Evolutionary conservation across 2,797 vertebrate species (phyloP).

Genomic region (Melanotaenia trifasciata): DNA sequence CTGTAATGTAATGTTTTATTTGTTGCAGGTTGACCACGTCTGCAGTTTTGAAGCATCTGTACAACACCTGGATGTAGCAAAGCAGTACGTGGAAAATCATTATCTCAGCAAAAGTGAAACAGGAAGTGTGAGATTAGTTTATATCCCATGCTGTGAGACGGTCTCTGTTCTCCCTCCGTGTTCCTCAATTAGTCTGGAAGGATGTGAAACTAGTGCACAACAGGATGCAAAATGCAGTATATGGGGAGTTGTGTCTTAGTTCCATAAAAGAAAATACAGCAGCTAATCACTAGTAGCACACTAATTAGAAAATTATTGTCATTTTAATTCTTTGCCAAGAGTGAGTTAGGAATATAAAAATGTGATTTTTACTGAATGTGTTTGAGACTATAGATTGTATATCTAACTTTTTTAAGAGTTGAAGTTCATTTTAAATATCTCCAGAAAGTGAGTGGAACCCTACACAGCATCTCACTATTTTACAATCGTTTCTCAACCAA

Average conservation of each 20-base stretch:
- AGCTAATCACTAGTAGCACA: constrained; percentile 20
- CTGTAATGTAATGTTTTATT: background rate
- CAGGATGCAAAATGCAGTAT: constrained; percentile 25
- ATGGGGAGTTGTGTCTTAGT: constrained; percentile 3
- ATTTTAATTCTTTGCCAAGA: constrained; percentile 15
- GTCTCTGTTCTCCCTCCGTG: constrained; percentile 72
- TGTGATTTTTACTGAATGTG: background rate
- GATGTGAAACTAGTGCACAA: constrained; percentile 66
- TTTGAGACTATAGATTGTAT: background rate
- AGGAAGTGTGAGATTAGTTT: constrained; percentile 70
- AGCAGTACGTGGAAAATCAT: constrained; percentile 62
- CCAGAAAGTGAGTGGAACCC: background rate
- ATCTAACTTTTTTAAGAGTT: background rate
- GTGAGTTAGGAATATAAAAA: background rate
- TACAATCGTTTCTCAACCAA: constrained; percentile 1
- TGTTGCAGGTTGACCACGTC: constrained; percentile 45
- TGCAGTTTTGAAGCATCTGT: constrained; percentile 80
- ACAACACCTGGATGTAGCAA: constrained; percentile 65
- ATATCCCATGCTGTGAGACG: constrained; percentile 60
- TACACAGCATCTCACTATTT: too few species aligned
- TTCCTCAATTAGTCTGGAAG: constrained; percentile 63
- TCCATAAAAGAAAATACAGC: constrained; percentile 27
- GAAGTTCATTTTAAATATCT: background rate
- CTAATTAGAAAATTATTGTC: constrained; percentile 20
- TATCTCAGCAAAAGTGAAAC: constrained; percentile 68